Percentiles rank a stretch among this genome's conserved stretches.
These are phyloP conservation scores for Maniola jurtina DNA, from an alignment of 1,140 invertebrate genomes.

Conservation along the genomic window DNA sequence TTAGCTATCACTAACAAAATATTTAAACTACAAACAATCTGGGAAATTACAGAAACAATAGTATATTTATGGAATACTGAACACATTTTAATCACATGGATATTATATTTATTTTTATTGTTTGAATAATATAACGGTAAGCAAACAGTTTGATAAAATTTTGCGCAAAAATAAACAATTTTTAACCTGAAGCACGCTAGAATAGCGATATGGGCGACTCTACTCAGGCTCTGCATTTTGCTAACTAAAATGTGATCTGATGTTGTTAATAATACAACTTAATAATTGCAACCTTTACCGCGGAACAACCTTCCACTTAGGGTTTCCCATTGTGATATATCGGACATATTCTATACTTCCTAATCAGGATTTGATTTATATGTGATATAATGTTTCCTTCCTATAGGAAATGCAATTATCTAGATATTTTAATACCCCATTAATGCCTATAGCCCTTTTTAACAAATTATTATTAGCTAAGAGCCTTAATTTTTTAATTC, in stretches of 20 bases:
- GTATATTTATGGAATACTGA: neutral
- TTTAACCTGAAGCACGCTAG: conserved; percentile 56
- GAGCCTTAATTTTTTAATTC: too few relatives aligned
- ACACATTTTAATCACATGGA: neutral
- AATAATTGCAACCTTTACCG: conserved; percentile 44
- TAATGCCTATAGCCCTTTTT: neutral
- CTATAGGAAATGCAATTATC: conserved; percentile 11
- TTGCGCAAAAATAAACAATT: neutral
- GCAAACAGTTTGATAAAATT: neutral
- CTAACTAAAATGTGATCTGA: conserved; percentile 58
- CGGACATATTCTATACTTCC: conserved; percentile 30
- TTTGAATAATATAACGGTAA: too few relatives aligned
- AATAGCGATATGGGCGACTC: conserved; percentile 57
- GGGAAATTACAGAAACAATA: neutral
- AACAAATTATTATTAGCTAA: neutral
- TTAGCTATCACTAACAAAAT: neutral
- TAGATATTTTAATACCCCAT: neutral
- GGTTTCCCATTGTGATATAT: conserved; percentile 43
- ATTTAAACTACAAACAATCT: neutral
- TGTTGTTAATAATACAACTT: conserved; percentile 47
- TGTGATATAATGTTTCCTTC: conserved; percentile 21
- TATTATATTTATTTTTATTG: too few relatives aligned
- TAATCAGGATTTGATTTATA: conserved; percentile 33
- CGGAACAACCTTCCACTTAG: conserved; percentile 54
- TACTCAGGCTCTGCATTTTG: conserved; percentile 67